A percentile compares a stretch with the other conserved stretches of the same genome.
phyloP scores from a whole-genome alignment of 2,888 invertebrate genomes.

The Salpingus planirostris region DNA sequence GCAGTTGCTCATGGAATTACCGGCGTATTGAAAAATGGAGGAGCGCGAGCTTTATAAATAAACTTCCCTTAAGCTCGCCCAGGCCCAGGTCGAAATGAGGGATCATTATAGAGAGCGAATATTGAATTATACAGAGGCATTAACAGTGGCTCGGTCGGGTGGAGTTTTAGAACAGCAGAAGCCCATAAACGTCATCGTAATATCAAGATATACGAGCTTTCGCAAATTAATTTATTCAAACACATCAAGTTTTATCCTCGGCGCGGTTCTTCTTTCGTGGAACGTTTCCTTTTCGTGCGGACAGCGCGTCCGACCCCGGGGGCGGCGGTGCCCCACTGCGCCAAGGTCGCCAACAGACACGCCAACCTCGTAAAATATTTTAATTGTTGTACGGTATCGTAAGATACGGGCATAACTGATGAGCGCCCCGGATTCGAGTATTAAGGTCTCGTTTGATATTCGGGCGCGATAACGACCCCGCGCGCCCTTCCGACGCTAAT shows the following conservation, averaged over 20 bases:
- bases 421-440: conserved; percentile 16
- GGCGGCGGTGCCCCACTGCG: conserved; percentile 17
- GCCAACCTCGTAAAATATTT: conserved; percentile 33
- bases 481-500: no score
- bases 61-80: no score
- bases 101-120: no score
- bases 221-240: conserved; percentile 14
- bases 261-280: conserved; percentile 14
- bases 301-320: conserved; percentile 1
- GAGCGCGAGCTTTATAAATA: no score
- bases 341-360: conserved; percentile 27
- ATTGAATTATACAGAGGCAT: no score
- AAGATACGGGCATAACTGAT: conserved; percentile 32
- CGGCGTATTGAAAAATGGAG: no score
- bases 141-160: no score
- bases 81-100: no score
- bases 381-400: conserved; percentile 31
- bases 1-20: no score
- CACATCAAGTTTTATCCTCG: conserved; percentile 14
- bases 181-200: conserved; percentile 8
- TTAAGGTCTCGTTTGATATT: no score
- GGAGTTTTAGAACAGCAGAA: no score
- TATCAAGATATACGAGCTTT: conserved; percentile 3
- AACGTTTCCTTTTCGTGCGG: conserved; percentile 18
- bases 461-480: no score